phyloP scores from a whole-genome alignment of 2,888 invertebrate species.

The Seira sanloemensis region DNA sequence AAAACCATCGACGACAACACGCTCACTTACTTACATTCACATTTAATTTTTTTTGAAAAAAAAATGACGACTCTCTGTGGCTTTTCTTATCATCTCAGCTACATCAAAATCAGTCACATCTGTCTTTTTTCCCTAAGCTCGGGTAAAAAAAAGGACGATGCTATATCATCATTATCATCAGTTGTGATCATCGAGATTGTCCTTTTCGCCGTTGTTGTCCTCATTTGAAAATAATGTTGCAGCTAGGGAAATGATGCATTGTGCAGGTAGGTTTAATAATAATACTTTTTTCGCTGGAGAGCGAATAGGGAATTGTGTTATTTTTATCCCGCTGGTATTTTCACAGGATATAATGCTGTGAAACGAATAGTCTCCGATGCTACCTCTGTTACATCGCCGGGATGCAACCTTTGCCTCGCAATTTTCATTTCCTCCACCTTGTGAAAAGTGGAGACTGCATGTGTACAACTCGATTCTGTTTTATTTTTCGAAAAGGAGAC shows the following conservation, averaged over 20 bases:
- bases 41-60: conserved; percentile 26
- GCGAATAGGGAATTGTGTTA: background rate
- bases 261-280: conserved; percentile 13
- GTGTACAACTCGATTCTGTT: background rate
- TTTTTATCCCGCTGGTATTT: background rate
- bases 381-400: background rate
- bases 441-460: too few species aligned
- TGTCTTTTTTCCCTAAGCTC: conserved; percentile 24
- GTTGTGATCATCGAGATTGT: background rate
- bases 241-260: background rate
- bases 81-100: conserved; percentile 29
- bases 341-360: conserved; percentile 13
- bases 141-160: background rate
- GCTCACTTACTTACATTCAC: background rate
- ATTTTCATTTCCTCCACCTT: background rate
- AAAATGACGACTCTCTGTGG: conserved; percentile 24
- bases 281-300: background rate
- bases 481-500: background rate
- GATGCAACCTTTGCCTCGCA: background rate
- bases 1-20: background rate
- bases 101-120: conserved; percentile 49
- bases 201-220: background rate
- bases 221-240: background rate
- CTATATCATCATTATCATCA: conserved; percentile 24
- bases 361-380: background rate